Percentiles rank a stretch among this genome's conserved stretches.
Evolutionary conservation across 2,797 vertebrate genomes (phyloP).

Genomic region (Propithecus deckenii): DNA sequence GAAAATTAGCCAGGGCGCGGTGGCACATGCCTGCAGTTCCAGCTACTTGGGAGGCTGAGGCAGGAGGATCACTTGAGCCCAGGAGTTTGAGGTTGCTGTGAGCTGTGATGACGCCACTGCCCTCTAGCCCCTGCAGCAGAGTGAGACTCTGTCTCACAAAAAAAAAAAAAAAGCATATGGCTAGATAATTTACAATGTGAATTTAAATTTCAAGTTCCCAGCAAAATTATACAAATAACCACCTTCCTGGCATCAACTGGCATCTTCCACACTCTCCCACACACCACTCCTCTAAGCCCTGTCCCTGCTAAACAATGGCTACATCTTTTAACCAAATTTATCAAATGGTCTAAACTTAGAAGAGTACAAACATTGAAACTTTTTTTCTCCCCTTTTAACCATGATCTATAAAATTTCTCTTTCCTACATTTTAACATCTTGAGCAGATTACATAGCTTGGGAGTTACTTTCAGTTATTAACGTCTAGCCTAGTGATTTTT

Average conservation of each 20-base stretch:
- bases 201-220: constrained; percentile 8
- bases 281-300: neutral
- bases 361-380: neutral
- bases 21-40: too few species aligned
- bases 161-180: neutral
- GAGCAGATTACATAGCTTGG: neutral
- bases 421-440: neutral
- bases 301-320: neutral
- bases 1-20: too few species aligned
- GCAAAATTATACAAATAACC: neutral
- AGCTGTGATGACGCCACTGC: too few species aligned
- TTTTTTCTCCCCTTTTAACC: neutral
- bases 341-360: neutral
- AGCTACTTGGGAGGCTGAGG: too few species aligned
- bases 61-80: too few species aligned
- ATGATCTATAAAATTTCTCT: neutral
- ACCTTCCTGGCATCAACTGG: neutral
- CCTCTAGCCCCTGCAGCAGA: too few species aligned
- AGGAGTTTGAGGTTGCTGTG: too few species aligned
- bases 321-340: neutral
- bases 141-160: too few species aligned
- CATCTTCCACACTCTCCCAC: neutral
- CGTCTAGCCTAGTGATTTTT: neutral
- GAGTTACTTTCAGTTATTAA: neutral
- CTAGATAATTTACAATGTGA: neutral